Evolutionary conservation across 2,888 invertebrate species (phyloP).

Genomic region (Bombyx huttoni): DNA sequence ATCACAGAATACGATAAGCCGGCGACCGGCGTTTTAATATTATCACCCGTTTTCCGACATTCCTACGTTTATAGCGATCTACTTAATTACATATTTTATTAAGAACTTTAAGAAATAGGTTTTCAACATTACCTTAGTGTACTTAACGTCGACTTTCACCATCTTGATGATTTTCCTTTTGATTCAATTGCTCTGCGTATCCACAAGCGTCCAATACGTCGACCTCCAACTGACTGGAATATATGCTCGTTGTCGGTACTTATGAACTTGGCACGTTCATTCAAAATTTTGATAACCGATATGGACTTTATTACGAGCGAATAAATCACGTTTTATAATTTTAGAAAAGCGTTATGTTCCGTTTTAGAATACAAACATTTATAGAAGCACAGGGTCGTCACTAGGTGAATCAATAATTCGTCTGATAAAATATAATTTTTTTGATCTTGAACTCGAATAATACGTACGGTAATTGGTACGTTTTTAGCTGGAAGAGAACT

Average conservation of each 20-base stretch:
- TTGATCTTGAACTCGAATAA: neutral
- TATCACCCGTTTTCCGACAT: no score
- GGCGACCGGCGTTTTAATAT: no score
- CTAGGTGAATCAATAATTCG: neutral
- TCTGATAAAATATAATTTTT: neutral
- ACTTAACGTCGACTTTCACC: slow-evolving; percentile 66
- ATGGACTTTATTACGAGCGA: neutral
- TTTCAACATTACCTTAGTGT: slow-evolving; percentile 52
- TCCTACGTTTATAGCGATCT: no score
- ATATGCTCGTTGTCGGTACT: neutral
- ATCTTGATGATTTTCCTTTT: slow-evolving; percentile 26
- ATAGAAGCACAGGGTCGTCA: neutral
- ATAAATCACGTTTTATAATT: neutral
- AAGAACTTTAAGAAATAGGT: no score
- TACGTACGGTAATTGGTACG: neutral
- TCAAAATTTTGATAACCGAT: neutral
- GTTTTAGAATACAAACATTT: neutral
- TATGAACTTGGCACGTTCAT: slow-evolving; percentile 5
- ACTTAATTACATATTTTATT: no score
- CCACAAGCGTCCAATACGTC: slow-evolving; percentile 10
- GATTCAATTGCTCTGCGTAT: slow-evolving; percentile 3
- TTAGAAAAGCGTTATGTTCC: neutral
- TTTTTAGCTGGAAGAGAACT: no score
- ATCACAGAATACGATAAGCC: no score
- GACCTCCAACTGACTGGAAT: slow-evolving; percentile 19